Evolutionary conservation across 2,113 vertebrate genomes (phyloP), one percentile per base, ranked within the genome.

Genomic region (Oryzias celebensis): DNA sequence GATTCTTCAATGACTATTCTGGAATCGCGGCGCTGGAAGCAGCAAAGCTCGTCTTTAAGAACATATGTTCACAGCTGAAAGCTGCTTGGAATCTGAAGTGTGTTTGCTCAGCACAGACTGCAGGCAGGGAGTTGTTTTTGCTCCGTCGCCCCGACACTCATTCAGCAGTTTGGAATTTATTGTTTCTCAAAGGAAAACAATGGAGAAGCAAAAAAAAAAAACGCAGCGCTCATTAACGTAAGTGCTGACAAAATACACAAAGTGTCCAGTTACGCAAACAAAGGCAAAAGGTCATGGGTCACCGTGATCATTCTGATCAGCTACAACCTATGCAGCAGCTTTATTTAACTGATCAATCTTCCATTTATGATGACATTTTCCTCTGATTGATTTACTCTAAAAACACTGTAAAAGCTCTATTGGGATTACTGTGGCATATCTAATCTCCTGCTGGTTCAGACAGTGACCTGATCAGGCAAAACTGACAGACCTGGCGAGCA

Each of bases 1-100:
- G 67, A 68, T 70, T 60, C 69, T 28, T 85, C 82, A 88, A n/a
- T 73, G 75, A 62, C 67, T 73, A 83, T 70, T 78, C 86, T 80
- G 78, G 77, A n/a, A 79, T 80, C 87, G 90, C 83, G 12, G 82
- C 78, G 75, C 68, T 76, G 73, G 81, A 62, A 85, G 79, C 65
- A 81, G 75, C 74, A 24, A 59, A 70, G 76, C 63, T 63, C 1
- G 18, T 23, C 52, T 82, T 68, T 47, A 61, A 53, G n/a, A n/a
- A 52, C 23, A 44, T 15, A 26, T n/a, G 17, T 20, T 13, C 13
- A 53, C n/a, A 46, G 20, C 26, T 16, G 45, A n/a, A 43, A 24
- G 16, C 17, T 26, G 17, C 3, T n/a, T 7, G 17, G 45, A 1
- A 36, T n/a, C 2, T n/a, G 31, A 65, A 66, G 28, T 14, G 54